Conservation (phyloP, 2,797 vertebrate species). For the Cichlasoma orientale region DNA sequence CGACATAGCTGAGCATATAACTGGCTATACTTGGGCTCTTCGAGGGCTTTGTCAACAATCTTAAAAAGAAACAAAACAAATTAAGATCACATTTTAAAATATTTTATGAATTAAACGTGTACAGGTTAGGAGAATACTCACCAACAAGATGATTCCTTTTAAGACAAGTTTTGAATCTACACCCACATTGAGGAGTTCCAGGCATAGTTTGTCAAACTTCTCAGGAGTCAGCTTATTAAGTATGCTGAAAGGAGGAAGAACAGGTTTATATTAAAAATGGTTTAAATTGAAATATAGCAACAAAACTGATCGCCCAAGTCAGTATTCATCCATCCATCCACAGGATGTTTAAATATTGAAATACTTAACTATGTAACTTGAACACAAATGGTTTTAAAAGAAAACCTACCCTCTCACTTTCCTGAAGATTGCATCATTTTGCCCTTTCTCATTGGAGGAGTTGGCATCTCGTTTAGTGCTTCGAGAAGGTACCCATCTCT, state of each 20-base stretch:
- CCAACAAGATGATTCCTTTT: conserved; percentile 99
- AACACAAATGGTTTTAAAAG: background rate
- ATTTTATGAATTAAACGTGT: background rate
- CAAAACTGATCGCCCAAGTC: background rate
- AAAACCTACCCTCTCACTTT: conserved; percentile 96
- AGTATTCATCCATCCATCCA: background rate
- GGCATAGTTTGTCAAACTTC: conserved; percentile 99
- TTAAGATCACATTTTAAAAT: background rate
- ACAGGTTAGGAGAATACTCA: conserved; percentile 69
- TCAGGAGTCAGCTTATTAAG: conserved; percentile 99
- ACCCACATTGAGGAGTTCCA: conserved; percentile 99
- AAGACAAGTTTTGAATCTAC: conserved; percentile 98
- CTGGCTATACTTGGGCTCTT: conserved; percentile 99
- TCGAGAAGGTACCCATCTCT: conserved; percentile 99
- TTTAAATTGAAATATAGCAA: background rate
- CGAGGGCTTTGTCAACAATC: conserved; percentile 99
- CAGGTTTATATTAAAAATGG: background rate
- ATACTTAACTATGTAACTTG: background rate
- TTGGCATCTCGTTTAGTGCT: conserved; percentile 99
- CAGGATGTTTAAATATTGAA: background rate
- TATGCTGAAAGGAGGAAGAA: conserved; percentile 82
- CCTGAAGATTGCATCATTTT: conserved; percentile 97
- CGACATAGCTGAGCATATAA: conserved; percentile 99
- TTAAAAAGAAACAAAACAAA: conserved; percentile 42
- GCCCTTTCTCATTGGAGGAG: conserved; percentile 96